Conservation (phyloP, 1,140 invertebrate genomes). For the Drosophila truncata region DNA sequence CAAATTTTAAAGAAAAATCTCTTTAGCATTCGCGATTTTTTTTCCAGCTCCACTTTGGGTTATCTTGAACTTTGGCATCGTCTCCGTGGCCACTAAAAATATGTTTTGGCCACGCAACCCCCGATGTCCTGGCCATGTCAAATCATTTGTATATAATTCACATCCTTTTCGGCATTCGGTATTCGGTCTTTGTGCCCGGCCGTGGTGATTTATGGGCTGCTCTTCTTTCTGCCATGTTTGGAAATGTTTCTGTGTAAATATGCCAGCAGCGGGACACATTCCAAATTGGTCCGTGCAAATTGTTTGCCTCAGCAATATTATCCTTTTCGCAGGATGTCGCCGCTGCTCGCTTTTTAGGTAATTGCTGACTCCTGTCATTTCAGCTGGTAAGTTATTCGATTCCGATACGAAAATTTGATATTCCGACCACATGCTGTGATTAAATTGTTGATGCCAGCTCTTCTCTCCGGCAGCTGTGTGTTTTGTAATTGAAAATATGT, state of each 20-base stretch:
- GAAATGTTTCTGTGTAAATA: conserved; percentile 64
- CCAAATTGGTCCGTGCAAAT: conserved; percentile 64
- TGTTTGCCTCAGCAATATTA: conserved; percentile 80
- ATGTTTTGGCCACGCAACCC: conserved; percentile 20
- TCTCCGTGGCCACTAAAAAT: conserved; percentile 35
- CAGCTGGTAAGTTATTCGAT: conserved; percentile 62
- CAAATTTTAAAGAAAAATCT: neutral
- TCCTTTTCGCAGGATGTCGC: conserved; percentile 68
- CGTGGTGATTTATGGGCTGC: conserved; percentile 71
- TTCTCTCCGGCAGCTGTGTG: conserved; percentile 30
- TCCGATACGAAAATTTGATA: conserved; percentile 81
- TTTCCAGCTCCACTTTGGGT: conserved; percentile 19
- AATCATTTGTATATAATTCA: conserved; percentile 84
- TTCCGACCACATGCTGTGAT: conserved; percentile 82
- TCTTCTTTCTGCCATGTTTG: conserved; percentile 56
- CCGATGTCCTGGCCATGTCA: conserved; percentile 65
- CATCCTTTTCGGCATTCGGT: conserved; percentile 64
- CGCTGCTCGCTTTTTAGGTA: conserved; percentile 67
- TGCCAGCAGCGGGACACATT: conserved; percentile 58
- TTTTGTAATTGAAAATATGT: conserved; percentile 72
- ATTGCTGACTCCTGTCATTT: conserved; percentile 78
- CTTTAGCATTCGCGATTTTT: conserved; percentile 9
- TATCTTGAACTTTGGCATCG: conserved; percentile 73
- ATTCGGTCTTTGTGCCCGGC: conserved; percentile 42
- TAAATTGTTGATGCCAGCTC: conserved; percentile 69